Base-by-base conservation (phyloP, 2,113 vertebrate species). In the Dasypus novemcinctus region DNA sequence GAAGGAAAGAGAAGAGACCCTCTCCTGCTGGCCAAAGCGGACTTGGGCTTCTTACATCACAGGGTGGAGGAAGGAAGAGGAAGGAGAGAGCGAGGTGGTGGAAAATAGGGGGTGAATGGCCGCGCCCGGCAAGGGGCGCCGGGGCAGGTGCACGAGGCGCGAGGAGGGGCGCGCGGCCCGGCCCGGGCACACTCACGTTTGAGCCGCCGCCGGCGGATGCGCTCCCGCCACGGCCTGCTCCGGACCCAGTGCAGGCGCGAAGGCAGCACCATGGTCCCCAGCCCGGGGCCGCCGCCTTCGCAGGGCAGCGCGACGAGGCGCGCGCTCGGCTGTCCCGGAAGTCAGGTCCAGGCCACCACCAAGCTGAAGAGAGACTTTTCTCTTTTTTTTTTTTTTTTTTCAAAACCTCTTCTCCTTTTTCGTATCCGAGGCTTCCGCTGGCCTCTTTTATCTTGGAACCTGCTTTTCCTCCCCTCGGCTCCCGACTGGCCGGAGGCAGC, bases 191-290 rank as follows among this genome's bases (percentile, higher is more conserved):
- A 99, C 99, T 99, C 98, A 99, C 99, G 98, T 97, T 98, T 99
- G 98, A 99, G 98, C 82, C 98, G 98, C 86, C 98, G 97, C 68
- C 98, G 98, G 95, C 97, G 85, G 87, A 98, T 98, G 81, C 98
- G 88, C 52, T 98, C 97, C 97, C 98, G 98, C 99, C 99, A 99
- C 59, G 98, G 98, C 96, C 98, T 97, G 17, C 96, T 98, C 46
- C 98, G 97, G 96, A 99, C 96, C 99, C 99, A 99, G 94, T 98
- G 98, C 90, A 99, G 97, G 91, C 98, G 98, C 0, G 98, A 98
- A 3, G 98, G 98, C 76, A 99, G 89, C 96, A 99, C 99, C 99
- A 99, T 99, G 98, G 96, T 79, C 41, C 87, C 89, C n/a, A 49
- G 33, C 4, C 31, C 21, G 17, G 1, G 8, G 21, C 33, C 95